Evolutionary conservation across 2,113 vertebrate genomes (phyloP).

Genomic region (Electrona antarctica): DNA sequence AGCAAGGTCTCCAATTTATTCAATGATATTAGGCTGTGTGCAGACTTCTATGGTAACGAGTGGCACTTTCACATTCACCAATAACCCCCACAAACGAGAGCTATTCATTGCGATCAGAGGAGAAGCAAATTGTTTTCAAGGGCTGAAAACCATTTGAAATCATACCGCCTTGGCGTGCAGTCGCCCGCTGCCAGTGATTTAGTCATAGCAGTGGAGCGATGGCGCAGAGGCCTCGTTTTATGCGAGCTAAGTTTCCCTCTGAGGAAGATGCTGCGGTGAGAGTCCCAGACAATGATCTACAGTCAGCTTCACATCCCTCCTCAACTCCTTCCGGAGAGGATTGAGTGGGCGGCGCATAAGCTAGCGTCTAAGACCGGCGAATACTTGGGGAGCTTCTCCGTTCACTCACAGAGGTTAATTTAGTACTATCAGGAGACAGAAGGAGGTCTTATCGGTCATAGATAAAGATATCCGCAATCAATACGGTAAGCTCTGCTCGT

Average conservation of each 20-base stretch:
- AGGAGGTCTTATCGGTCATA: constrained; percentile 28
- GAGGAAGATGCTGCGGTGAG: neutral
- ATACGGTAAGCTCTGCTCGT: constrained; percentile 42
- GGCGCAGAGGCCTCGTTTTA: neutral
- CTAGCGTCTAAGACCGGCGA: constrained; percentile 26
- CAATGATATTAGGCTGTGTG: too few relatives aligned
- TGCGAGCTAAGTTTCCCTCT: neutral
- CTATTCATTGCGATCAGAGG: too few relatives aligned
- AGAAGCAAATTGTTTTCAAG: too few relatives aligned
- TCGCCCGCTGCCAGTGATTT: too few relatives aligned
- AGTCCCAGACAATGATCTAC: constrained; percentile 28
- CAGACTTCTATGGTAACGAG: too few relatives aligned
- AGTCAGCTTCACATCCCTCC: constrained; percentile 28
- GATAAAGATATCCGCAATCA: constrained; percentile 55
- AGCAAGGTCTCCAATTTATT: neutral
- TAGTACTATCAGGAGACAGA: constrained; percentile 32
- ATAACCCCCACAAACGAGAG: too few relatives aligned
- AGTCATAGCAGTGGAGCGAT: too few relatives aligned
- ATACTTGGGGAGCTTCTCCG: constrained; percentile 19
- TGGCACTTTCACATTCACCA: too few relatives aligned
- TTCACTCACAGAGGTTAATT: constrained; percentile 51
- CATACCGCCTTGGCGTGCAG: too few relatives aligned
- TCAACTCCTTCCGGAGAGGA: constrained; percentile 27
- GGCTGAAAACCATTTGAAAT: too few relatives aligned
- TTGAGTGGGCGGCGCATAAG: constrained; percentile 39